Evolutionary conservation across 2,797 vertebrate species (phyloP).

Genomic region (Myoxocephalus aenaeus): DNA sequence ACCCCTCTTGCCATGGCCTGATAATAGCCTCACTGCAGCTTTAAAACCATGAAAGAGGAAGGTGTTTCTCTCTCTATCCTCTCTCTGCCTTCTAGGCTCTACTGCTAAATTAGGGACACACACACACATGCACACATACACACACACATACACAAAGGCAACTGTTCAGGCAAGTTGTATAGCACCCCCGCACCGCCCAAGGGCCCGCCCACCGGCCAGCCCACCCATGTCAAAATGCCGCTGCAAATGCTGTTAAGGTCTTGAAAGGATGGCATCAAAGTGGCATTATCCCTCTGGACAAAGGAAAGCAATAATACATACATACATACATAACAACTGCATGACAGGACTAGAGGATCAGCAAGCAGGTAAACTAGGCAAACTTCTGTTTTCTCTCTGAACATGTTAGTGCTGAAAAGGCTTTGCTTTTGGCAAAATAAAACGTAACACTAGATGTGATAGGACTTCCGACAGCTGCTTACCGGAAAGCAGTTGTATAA

Average conservation of each 20-base stretch:
- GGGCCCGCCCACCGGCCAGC: slow-evolving; percentile 57
- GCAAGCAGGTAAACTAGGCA: slow-evolving; percentile 33
- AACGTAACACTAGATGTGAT: slow-evolving; percentile 4
- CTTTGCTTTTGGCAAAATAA: slow-evolving; percentile 38
- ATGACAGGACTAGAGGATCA: slow-evolving; percentile 40
- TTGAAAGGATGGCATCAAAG: slow-evolving; percentile 68
- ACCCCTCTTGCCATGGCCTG: slow-evolving; percentile 81
- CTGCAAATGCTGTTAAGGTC: slow-evolving; percentile 63
- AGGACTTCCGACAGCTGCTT: slow-evolving; percentile 15
- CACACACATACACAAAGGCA: slow-evolving; percentile 46
- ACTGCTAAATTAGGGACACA: slow-evolving; percentile 66
- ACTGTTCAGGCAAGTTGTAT: slow-evolving; percentile 55
- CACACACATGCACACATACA: slow-evolving; percentile 36
- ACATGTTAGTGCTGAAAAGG: slow-evolving; percentile 23
- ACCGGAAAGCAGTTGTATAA: slow-evolving; percentile 21
- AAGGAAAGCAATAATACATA: slow-evolving; percentile 41
- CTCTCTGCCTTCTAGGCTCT: slow-evolving; percentile 69
- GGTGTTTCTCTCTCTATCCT: slow-evolving; percentile 65
- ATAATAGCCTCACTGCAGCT: slow-evolving; percentile 80
- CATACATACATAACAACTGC: slow-evolving; percentile 38
- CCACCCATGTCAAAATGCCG: slow-evolving; percentile 69
- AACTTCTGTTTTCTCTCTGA: slow-evolving; percentile 32
- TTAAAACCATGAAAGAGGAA: slow-evolving; percentile 70
- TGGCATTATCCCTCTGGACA: slow-evolving; percentile 64
- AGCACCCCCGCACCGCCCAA: slow-evolving; percentile 43